These are phyloP conservation scores for Uromys caudimaculatus DNA, from an alignment of 2,797 vertebrate species.

Conservation along the genomic window DNA sequence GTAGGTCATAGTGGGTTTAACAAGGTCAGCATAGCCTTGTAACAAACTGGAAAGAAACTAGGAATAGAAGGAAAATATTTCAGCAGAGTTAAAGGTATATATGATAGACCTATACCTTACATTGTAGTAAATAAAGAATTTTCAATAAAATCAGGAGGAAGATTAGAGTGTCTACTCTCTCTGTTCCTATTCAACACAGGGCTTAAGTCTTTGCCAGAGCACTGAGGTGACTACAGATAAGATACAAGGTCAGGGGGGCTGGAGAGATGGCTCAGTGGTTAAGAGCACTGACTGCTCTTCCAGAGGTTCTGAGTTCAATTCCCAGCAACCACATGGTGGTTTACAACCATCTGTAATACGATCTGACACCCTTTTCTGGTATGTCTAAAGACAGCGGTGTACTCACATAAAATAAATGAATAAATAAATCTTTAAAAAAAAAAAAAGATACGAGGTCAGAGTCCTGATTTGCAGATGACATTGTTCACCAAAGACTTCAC, in stretches of 20 bases:
- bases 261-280: too few relatives aligned
- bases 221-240: background rate
- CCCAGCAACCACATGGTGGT: too few relatives aligned
- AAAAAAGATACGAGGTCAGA: background rate
- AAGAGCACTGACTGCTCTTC: too few relatives aligned
- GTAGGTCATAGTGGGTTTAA: background rate
- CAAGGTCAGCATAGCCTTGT: background rate
- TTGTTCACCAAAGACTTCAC: background rate
- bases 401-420: too few relatives aligned
- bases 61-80: background rate
- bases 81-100: background rate
- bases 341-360: too few relatives aligned
- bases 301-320: too few relatives aligned
- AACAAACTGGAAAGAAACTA: background rate
- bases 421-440: too few relatives aligned
- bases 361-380: too few relatives aligned
- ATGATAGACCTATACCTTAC: background rate
- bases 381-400: too few relatives aligned
- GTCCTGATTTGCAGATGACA: background rate
- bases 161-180: background rate
- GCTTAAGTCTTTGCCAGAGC: background rate
- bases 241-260: background rate
- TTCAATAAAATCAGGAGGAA: background rate
- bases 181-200: background rate
- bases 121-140: background rate